Evolutionary conservation across 2,113 vertebrate species (phyloP), one percentile per base, ranked within the genome.

Genomic region (Pyrgilauda ruficollis): DNA sequence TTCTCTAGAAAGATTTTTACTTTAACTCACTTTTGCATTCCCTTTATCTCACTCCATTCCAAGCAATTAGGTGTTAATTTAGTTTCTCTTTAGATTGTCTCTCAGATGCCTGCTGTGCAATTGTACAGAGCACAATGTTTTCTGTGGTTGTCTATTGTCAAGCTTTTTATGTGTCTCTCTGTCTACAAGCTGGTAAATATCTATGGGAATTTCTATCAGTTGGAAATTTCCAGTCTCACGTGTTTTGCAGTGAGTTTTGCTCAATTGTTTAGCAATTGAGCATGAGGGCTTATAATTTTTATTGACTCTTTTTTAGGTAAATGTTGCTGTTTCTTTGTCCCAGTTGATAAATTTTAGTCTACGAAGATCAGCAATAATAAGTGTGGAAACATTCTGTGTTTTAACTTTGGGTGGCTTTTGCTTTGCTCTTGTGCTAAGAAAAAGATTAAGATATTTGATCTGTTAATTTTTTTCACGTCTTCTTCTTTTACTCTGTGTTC

Each of bases 51-150:
- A 26, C 6, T 80, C 12, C 23, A 18, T 91, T 88, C 19, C 22
- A 70, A 93, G 64, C 31, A 93, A 70, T 81, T 90, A 83, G 30
- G n/a, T 77, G 33, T 30, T 68, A 89, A 74, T 93, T 91, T 89
- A 82, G n/a, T 56, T 95, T 82, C 37, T 84, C 61, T 63, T 90
- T n/a, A 69, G 70, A n/a, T 64, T 84, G 12, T 84, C 37, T 94
- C 41, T 73, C 31, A 72, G 18, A 31, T 89, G 35, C 33, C 31
- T 62, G 20, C 73, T 76, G 9, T 66, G 13, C 4, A 46, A 37
- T 72, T 30, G 5, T 79, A 74, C 22, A 27, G 89, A 59, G 30
- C 35, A 55, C 4, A 11, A 11, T 44, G 11, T 44, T 86, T 93
- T 84, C 43, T 78, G 0, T 47, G 6, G 9, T 9, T 77, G 53